phyloP scores from a whole-genome alignment of 2,888 invertebrate genomes.

The Cryptocephalus moraei region DNA sequence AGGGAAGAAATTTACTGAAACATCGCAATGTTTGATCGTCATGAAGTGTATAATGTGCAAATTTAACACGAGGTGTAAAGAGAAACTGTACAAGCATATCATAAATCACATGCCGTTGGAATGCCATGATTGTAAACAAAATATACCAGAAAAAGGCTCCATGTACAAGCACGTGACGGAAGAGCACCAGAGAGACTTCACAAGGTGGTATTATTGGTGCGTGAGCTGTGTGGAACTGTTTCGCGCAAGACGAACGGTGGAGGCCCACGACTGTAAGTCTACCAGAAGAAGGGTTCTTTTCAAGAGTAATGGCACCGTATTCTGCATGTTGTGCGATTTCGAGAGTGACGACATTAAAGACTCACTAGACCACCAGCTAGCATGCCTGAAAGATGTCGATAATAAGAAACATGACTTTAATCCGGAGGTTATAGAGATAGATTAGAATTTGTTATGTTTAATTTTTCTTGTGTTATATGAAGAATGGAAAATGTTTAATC shows the following conservation, averaged over 20 bases:
- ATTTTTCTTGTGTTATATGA: no score
- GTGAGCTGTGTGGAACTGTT: conserved; percentile 2
- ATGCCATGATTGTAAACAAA: no score
- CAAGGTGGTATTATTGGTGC: conserved; percentile 3
- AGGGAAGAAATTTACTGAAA: no score
- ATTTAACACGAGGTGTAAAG: conserved; percentile 2
- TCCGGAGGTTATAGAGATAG: conserved; percentile 2
- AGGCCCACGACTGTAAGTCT: not conserved
- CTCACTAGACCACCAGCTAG: not conserved
- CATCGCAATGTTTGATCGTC: not conserved
- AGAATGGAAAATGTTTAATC: no score
- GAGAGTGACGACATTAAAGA: not conserved
- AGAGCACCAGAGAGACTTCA: not conserved
- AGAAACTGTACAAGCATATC: not conserved
- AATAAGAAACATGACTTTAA: not conserved
- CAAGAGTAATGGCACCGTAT: conserved; percentile 3
- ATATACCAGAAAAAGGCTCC: not conserved
- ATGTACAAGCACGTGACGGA: not conserved
- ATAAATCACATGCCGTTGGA: no score
- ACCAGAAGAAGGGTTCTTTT: conserved; percentile 1
- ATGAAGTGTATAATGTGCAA: conserved; percentile 3
- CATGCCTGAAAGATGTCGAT: not conserved
- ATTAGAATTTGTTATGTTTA: not conserved
- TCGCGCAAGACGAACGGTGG: not conserved
- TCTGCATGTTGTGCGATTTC: conserved; percentile 6